A percentile compares a stretch with the other conserved stretches of the same genome.
phyloP scores from a whole-genome alignment of 2,113 vertebrate genomes.

The Anarrhichthys ocellatus region DNA sequence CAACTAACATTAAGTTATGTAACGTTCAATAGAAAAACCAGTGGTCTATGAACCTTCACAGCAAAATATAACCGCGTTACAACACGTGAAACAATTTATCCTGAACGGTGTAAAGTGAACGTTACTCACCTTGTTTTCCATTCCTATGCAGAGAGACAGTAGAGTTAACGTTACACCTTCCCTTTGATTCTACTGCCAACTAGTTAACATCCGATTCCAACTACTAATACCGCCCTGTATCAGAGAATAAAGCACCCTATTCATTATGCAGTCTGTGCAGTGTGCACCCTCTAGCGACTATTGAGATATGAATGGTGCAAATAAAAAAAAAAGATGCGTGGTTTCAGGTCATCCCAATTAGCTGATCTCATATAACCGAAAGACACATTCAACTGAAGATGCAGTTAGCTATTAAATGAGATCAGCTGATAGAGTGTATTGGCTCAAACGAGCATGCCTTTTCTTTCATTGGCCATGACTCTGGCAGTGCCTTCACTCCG shows the following conservation, averaged over 20 bases:
- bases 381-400: not conserved
- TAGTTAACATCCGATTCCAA: not conserved
- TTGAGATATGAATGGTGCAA: not conserved
- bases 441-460: slow-evolving; percentile 8
- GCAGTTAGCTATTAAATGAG: not conserved
- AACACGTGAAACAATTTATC: not conserved
- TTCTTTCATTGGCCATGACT: not conserved
- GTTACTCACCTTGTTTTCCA: slow-evolving; percentile 40
- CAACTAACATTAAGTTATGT: not conserved
- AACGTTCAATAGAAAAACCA: not conserved
- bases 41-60: not conserved
- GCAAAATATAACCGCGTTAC: not conserved
- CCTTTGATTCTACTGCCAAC: not conserved
- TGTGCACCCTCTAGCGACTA: slow-evolving; percentile 64
- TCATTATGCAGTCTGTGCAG: slow-evolving; percentile 2
- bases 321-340: slow-evolving; percentile 6
- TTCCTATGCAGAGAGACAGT: not conserved
- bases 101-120: not conserved
- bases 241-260: slow-evolving; percentile 36
- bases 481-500: not conserved
- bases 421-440: not conserved
- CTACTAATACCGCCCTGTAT: slow-evolving; percentile 10
- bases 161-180: not conserved
- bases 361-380: not conserved
- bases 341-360: slow-evolving; percentile 10